Evolutionary conservation across 2,888 invertebrate genomes (phyloP).

Genomic region (Ariolimax columbianus): DNA sequence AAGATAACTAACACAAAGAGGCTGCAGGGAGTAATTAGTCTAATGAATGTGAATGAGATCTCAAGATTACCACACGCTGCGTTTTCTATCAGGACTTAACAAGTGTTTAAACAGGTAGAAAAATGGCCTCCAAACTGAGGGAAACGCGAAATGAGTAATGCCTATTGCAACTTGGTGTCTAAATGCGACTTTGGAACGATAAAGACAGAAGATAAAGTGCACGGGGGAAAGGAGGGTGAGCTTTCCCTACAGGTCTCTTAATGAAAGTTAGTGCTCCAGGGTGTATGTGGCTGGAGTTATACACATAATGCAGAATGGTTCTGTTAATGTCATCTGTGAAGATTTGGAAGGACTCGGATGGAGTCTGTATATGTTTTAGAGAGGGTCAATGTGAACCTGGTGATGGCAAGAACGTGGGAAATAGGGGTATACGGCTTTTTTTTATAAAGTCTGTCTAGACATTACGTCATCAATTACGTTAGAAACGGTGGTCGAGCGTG

Average conservation of each 20-base stretch:
- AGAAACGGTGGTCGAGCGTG: background rate
- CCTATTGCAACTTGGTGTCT: background rate
- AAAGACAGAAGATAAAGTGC: too few species aligned
- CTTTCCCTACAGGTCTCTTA: background rate
- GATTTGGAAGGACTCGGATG: background rate
- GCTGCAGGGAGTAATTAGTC: background rate
- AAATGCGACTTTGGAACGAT: background rate
- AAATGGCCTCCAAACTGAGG: background rate
- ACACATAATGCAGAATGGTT: background rate
- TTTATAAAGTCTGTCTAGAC: background rate
- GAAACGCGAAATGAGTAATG: background rate
- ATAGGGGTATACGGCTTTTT: background rate
- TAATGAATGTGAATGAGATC: background rate
- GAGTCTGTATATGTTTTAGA: background rate
- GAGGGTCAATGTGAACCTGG: background rate
- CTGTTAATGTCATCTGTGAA: background rate
- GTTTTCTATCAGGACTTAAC: slow-evolving; percentile 5
- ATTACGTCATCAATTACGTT: background rate
- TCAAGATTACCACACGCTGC: background rate
- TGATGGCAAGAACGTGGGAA: background rate
- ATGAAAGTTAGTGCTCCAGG: background rate
- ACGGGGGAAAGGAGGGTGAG: background rate
- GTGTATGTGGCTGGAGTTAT: background rate
- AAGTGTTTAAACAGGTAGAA: slow-evolving; percentile 16
- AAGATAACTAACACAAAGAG: background rate